A percentile compares a stretch with the other conserved stretches of the same genome.
Evolutionary conservation across 2,888 invertebrate species (phyloP).

Genomic region (Stictocephala bisonia): DNA sequence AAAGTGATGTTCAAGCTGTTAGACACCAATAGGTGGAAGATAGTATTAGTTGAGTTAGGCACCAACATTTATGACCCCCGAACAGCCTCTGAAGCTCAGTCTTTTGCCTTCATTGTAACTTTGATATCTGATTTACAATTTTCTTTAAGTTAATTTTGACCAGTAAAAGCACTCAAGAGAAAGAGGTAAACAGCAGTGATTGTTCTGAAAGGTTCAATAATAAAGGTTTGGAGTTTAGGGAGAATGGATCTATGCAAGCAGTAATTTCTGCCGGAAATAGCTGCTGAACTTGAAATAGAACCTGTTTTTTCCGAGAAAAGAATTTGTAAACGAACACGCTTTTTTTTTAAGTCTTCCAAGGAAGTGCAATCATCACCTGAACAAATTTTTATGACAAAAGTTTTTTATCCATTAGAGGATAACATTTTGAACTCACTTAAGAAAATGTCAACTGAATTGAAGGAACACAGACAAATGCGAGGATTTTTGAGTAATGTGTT

Average conservation of each 20-base stretch:
- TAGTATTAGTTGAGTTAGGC: too few relatives aligned
- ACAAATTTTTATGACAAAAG: neutral
- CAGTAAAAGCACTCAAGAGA: constrained; percentile 1
- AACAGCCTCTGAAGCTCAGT: too few relatives aligned
- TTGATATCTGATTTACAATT: neutral
- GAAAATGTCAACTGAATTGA: neutral
- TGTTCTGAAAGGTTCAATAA: constrained; percentile 14
- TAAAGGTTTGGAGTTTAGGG: neutral
- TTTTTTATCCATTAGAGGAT: neutral
- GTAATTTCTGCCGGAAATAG: constrained; percentile 21
- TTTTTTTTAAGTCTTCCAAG: neutral
- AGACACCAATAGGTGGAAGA: neutral
- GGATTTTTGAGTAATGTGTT: neutral
- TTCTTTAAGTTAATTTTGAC: neutral
- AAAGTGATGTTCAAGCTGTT: neutral
- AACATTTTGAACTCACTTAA: neutral
- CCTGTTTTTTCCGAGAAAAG: neutral
- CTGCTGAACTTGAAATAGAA: constrained; percentile 13
- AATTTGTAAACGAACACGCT: neutral
- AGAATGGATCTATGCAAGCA: constrained; percentile 1
- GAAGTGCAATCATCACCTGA: neutral
- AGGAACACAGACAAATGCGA: neutral
- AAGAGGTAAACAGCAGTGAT: neutral
- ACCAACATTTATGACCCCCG: too few relatives aligned
- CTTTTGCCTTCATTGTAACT: constrained; percentile 2